phyloP scores from a whole-genome alignment of 2,888 invertebrate species.

The Sarcophaga variegata region DNA sequence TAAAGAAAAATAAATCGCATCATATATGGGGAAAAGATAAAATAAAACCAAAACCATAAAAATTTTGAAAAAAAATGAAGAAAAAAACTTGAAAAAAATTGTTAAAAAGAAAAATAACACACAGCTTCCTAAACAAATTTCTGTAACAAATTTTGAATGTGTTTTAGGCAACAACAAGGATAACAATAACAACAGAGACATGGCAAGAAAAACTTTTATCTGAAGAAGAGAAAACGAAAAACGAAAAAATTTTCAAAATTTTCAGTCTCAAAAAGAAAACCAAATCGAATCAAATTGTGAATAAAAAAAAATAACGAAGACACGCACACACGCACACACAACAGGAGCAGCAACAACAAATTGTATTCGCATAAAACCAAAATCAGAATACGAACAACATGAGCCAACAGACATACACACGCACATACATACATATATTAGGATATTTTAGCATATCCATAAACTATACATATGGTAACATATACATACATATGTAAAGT shows the following conservation, averaged over 20 bases:
- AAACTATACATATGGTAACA: no score
- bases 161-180: slow-evolving; percentile 24
- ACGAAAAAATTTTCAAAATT: not conserved
- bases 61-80: slow-evolving; percentile 40
- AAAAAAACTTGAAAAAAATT: not conserved
- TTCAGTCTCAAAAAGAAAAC: slow-evolving; percentile 19
- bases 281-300: slow-evolving; percentile 54
- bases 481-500: no score
- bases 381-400: slow-evolving; percentile 15
- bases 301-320: slow-evolving; percentile 15
- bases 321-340: not conserved
- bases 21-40: slow-evolving; percentile 8
- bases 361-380: slow-evolving; percentile 16
- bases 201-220: slow-evolving; percentile 11
- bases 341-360: slow-evolving; percentile 28
- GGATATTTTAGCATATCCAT: not conserved
- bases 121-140: slow-evolving; percentile 51
- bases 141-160: slow-evolving; percentile 42
- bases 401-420: not conserved
- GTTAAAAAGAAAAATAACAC: slow-evolving; percentile 14
- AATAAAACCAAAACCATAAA: slow-evolving; percentile 41
- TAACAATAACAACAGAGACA: not conserved
- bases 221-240: not conserved
- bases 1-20: slow-evolving; percentile 12
- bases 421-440: not conserved